These are phyloP conservation scores for Zaprionus nigranus DNA, from an alignment of 1,140 invertebrate genomes.

Conservation along the genomic window DNA sequence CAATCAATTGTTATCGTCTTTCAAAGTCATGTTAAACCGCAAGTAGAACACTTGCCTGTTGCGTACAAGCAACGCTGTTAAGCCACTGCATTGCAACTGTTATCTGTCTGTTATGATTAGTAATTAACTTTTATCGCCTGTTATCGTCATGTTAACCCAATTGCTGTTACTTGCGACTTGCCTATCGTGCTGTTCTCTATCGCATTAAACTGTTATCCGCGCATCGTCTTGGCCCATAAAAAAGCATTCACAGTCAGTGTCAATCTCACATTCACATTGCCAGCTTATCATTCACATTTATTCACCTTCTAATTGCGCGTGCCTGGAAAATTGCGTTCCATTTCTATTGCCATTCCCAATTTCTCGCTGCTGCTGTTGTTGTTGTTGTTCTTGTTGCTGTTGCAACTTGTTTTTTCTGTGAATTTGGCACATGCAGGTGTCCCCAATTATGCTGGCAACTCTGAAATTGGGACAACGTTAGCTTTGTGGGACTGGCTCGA, in stretches of 20 bases:
- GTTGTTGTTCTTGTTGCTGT: conserved; percentile 14
- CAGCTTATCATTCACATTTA: conserved; percentile 5
- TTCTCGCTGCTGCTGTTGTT: conserved; percentile 16
- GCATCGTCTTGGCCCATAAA: neutral
- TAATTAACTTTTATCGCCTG: too few relatives aligned
- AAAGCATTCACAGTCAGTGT: neutral
- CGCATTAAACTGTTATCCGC: neutral
- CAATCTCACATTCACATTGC: conserved; percentile 8
- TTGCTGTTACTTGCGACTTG: neutral
- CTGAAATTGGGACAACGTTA: conserved; percentile 55
- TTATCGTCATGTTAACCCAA: too few relatives aligned
- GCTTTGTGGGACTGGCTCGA: conserved; percentile 50
- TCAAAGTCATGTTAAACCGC: neutral
- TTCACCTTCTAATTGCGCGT: conserved; percentile 45
- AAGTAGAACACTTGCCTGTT: neutral
- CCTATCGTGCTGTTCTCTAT: neutral
- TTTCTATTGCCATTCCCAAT: conserved; percentile 35
- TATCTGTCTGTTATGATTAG: too few relatives aligned
- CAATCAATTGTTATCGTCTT: neutral
- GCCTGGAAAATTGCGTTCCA: conserved; percentile 52
- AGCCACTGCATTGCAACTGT: too few relatives aligned
- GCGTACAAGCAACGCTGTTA: too few relatives aligned
- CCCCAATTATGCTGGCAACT: conserved; percentile 65
- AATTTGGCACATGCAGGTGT: conserved; percentile 81
- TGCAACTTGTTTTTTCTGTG: conserved; percentile 52